Conservation (phyloP, 2,888 invertebrate species). For the Drosophila putrida region DNA sequence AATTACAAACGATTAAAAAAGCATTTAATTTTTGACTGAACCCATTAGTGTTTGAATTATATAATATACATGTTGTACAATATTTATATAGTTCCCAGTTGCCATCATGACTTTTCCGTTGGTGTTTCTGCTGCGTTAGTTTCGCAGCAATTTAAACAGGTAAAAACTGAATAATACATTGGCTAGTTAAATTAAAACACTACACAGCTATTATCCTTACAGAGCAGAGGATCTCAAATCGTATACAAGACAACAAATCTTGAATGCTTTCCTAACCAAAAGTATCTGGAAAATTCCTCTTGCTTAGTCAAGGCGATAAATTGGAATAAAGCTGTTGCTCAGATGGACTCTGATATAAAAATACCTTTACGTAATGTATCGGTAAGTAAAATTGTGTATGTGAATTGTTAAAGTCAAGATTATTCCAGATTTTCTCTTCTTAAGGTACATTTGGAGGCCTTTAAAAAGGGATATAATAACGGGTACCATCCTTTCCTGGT, state of each 20-base stretch:
- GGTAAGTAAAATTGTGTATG: neutral
- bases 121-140: neutral
- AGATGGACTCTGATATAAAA: constrained; percentile 17
- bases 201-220: neutral
- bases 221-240: neutral
- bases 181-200: no score
- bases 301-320: neutral
- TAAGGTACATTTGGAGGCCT: neutral
- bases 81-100: neutral
- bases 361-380: neutral
- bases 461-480: constrained; percentile 30
- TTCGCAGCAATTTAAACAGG: neutral
- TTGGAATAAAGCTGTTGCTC: constrained; percentile 23
- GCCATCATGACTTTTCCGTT: neutral
- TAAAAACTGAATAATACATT: neutral
- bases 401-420: no score
- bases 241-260: neutral
- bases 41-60: neutral
- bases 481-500: constrained; percentile 23
- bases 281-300: neutral
- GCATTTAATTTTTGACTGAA: neutral
- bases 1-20: neutral
- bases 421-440: neutral
- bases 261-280: neutral
- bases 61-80: neutral